Evolutionary conservation across 1,140 invertebrate species (phyloP).

Genomic region (Nasonia vitripennis): DNA sequence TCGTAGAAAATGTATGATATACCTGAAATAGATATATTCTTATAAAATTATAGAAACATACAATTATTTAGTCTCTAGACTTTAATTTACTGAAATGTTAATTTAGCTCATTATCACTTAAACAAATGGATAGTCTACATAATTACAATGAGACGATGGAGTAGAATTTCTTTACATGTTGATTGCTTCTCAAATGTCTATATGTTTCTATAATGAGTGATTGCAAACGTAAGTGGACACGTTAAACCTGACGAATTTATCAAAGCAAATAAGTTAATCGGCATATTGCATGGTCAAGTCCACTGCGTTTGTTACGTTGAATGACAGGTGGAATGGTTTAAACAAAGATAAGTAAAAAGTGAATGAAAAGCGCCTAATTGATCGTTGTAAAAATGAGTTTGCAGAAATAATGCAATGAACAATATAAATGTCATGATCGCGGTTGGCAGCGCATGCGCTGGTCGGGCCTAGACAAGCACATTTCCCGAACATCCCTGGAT

Average conservation of each 20-base stretch:
- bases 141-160: not conserved
- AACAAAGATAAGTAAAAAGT: not conserved
- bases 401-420: not conserved
- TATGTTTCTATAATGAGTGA: not conserved
- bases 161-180: not conserved
- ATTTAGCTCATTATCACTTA: not conserved
- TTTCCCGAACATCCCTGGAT: slow-evolving; percentile 45
- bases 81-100: not conserved
- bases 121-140: not conserved
- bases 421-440: not conserved
- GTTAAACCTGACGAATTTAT: not conserved
- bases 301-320: not conserved
- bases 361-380: not conserved
- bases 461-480: slow-evolving; percentile 69
- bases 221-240: not conserved
- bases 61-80: not conserved
- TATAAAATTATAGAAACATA: slow-evolving; percentile 26
- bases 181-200: not conserved
- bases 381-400: not conserved
- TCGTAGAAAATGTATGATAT: slow-evolving; percentile 11
- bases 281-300: not conserved
- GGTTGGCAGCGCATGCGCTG: slow-evolving; percentile 62
- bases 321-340: not conserved
- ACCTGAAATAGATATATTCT: slow-evolving; percentile 39
- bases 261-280: not conserved